Conservation (phyloP, 2,888 invertebrate species). For the Orgyia antiqua region DNA sequence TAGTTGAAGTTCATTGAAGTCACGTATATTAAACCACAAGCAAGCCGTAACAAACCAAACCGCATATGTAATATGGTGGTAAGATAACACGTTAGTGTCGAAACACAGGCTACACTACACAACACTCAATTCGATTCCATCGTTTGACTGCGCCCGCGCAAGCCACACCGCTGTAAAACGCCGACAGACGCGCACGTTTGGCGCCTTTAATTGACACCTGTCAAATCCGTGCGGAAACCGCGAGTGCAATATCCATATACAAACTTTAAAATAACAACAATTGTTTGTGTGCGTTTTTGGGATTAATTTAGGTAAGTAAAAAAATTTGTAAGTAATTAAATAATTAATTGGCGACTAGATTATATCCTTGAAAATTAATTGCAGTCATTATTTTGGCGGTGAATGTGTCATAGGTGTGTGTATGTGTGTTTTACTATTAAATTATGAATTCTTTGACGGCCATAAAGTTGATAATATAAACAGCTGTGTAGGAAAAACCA, state of each 20-base stretch:
- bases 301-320: conserved; percentile 14
- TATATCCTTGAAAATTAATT: conserved; percentile 29
- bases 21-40: no score
- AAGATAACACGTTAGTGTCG: conserved; percentile 28
- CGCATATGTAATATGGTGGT: conserved; percentile 27
- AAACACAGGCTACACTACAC: conserved; percentile 7
- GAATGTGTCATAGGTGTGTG: conserved; percentile 2
- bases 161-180: conserved; percentile 34
- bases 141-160: conserved; percentile 5
- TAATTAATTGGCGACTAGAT: no score
- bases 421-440: conserved; percentile 1
- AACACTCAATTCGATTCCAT: conserved; percentile 4
- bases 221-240: conserved; percentile 28
- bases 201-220: conserved; percentile 34
- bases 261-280: neutral
- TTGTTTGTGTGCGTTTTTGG: conserved; percentile 11
- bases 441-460: neutral
- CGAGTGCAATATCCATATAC: conserved; percentile 32
- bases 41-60: conserved; percentile 10
- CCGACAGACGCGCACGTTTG: conserved; percentile 36
- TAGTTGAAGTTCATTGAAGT: no score
- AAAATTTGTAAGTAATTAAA: conserved; percentile 1
- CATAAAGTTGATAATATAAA: neutral
- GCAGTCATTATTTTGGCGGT: conserved; percentile 15
- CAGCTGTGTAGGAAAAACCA: neutral